Conservation (phyloP, 2,888 invertebrate species). For the Drosophila formosana region DNA sequence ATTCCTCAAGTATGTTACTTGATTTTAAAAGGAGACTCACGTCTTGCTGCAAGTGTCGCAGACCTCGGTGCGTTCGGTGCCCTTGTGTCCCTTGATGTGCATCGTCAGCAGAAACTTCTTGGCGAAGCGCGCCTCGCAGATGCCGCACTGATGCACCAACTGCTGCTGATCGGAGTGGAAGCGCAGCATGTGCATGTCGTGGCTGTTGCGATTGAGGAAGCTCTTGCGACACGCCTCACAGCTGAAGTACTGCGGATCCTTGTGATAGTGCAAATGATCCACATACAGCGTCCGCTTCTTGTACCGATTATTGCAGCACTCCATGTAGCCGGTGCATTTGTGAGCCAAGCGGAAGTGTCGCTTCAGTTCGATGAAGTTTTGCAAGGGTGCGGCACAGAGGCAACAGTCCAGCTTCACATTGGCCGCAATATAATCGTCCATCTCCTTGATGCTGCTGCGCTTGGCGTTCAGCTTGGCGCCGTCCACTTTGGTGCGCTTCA, state of each 20-base stretch:
- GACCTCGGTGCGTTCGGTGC: slow-evolving; percentile 65
- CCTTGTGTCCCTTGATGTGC: slow-evolving; percentile 73
- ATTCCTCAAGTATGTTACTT: too few relatives aligned
- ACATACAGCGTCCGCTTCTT: slow-evolving; percentile 73
- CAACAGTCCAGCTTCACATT: slow-evolving; percentile 71
- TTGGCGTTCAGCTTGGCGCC: slow-evolving; percentile 53
- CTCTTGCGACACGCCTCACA: slow-evolving; percentile 66
- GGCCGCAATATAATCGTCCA: slow-evolving; percentile 75
- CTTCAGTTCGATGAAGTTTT: slow-evolving; percentile 67
- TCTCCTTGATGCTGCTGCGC: slow-evolving; percentile 68
- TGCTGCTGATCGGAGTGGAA: slow-evolving; percentile 74
- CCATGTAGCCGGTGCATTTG: slow-evolving; percentile 70
- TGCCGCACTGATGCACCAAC: slow-evolving; percentile 64
- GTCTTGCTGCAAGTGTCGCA: slow-evolving; percentile 65
- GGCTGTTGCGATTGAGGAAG: slow-evolving; percentile 75
- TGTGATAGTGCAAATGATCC: slow-evolving; percentile 76
- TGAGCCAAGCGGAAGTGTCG: slow-evolving; percentile 70
- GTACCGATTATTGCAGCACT: slow-evolving; percentile 78
- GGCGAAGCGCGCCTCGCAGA: slow-evolving; percentile 68
- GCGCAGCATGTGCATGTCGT: slow-evolving; percentile 76
- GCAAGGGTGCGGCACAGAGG: slow-evolving; percentile 59
- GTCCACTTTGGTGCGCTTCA: slow-evolving; percentile 17
- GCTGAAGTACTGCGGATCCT: slow-evolving; percentile 75
- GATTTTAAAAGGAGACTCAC: slow-evolving; percentile 37
- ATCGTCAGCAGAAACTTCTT: slow-evolving; percentile 75